Base-by-base conservation (phyloP, 2,888 invertebrate genomes). In the Netelia inedita region DNA sequence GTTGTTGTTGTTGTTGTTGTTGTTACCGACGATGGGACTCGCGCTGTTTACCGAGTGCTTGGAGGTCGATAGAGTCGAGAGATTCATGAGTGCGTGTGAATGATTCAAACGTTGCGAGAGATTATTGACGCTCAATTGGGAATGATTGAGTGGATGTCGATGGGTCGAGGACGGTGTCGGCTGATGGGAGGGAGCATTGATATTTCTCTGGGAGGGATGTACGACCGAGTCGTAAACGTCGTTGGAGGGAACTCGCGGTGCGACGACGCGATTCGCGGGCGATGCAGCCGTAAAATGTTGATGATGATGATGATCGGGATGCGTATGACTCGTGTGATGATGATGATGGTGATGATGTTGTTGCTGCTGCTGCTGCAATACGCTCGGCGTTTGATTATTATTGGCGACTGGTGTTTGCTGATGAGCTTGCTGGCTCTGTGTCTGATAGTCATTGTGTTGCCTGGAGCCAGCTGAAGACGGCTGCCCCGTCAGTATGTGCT, bases 401-500 rank as follows among this genome's bases (percentile, higher is more conserved):
- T 28, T 57, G 57, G 8, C 59, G 41, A 73, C 46, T 28, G 79
- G 85, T 28, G 65, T 53, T 35, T 81, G 80, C 11, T 50, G 55
- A 35, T 79, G 84, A 55, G 61, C 61, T 19, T 68, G 82, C 76
- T 85, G 85, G 66, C 78, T 69, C 74, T 85, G 85, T 2, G 90
- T 86, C 86, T 91, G 90, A 82, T 91, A 91, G 73, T 92, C 92
- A 90, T 92, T 91, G 91, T 95, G 95, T 80, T 89, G 89, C 89
- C 93, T 95, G 94, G 94, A 93, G 94, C 93, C 93, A 91, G 92
- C 94, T 94, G 94, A 93, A 92, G 94, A 94, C 94, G 94, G 94
- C 92, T 93, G 94, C 94, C 94, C 95, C 94, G 94, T 94, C 91
- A 94, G 95, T 93, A 96, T 96, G 95, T 96, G 96, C 94, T 96